Percentiles rank a stretch among this genome's conserved stretches.
Evolutionary conservation across 2,113 vertebrate genomes (phyloP).

Genomic region (Lepus europaeus): DNA sequence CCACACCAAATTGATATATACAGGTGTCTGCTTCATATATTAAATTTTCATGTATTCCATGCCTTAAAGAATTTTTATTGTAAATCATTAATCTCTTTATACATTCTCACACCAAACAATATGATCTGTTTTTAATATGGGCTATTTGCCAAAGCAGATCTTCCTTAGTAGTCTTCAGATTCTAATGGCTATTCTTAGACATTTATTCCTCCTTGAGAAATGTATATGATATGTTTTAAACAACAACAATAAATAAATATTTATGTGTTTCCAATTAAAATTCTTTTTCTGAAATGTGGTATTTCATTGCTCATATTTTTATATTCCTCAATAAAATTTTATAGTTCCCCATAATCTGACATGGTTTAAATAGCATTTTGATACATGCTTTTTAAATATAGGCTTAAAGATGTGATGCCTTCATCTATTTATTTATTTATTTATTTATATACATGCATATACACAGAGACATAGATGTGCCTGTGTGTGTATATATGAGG

Average conservation of each 20-base stretch:
- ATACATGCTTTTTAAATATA: not conserved
- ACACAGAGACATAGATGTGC: too few relatives aligned
- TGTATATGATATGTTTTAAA: not conserved
- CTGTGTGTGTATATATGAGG: too few relatives aligned
- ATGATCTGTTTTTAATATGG: not conserved
- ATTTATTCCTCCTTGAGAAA: not conserved
- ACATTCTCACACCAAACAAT: too few relatives aligned
- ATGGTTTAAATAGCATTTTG: constrained; percentile 6
- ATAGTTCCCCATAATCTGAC: not conserved
- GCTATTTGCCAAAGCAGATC: not conserved
- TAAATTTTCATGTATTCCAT: not conserved
- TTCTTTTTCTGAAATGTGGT: not conserved
- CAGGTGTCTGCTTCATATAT: not conserved
- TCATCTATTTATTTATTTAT: not conserved
- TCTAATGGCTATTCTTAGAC: not conserved
- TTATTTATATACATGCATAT: not conserved
- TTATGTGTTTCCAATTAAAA: not conserved
- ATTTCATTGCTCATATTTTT: not conserved
- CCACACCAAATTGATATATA: not conserved
- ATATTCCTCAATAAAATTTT: not conserved
- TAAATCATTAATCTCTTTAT: not conserved
- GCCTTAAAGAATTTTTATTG: not conserved
- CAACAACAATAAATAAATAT: not conserved
- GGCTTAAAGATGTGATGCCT: too few relatives aligned
- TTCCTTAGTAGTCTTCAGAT: not conserved